Base-by-base conservation (phyloP, 2,113 vertebrate species). In the Trogon surrucura region DNA sequence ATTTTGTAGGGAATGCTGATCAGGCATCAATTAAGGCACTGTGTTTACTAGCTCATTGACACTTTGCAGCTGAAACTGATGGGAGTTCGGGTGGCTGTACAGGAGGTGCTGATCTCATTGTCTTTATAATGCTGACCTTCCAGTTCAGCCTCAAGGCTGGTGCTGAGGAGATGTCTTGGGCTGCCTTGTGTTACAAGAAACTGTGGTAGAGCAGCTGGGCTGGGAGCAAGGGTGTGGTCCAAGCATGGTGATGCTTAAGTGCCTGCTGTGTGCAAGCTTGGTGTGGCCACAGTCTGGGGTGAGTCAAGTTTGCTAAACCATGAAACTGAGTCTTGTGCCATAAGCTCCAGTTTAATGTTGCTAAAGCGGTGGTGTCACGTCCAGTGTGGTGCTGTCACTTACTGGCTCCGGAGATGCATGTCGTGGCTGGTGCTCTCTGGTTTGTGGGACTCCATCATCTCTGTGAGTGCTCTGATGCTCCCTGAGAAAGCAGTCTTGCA, bases 231-330 rank as follows among this genome's bases (percentile, higher is more conserved):
- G 19, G 1, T 3, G 1, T 0, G 32, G 6, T 34, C 16, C 1
- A 13, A 19, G 48, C 0, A 7, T 17, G 47, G 30, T 1, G 18
- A 10, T 25, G 26, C 16, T 16, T 16, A 3, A 27, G 27, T 3
- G 15, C 29, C 16, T 0, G 0, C 5, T 53, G 29, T 3, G 19
- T 5, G 4, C 6, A 8, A 6, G 23, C 25, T 26, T 12, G 1
- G 23, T 3, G n/a, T 4, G 44, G 10, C 19, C 3, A 0, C 11
- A 23, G 19, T 12, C 18, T 11, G 14, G 13, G 50, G 16, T 3
- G 22, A 48, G 44, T 18, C 3, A 3, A 2, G 9, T 4, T 64
- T 51, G 62, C 48, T 56, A 1, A 25, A 25, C 27, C 2, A 3
- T 6, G 14, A 12, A 22, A 14, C 25, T 50, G 65, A 29, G 26